phyloP scores from a whole-genome alignment of 1,140 invertebrate species.

The Trissolcus basalis region DNA sequence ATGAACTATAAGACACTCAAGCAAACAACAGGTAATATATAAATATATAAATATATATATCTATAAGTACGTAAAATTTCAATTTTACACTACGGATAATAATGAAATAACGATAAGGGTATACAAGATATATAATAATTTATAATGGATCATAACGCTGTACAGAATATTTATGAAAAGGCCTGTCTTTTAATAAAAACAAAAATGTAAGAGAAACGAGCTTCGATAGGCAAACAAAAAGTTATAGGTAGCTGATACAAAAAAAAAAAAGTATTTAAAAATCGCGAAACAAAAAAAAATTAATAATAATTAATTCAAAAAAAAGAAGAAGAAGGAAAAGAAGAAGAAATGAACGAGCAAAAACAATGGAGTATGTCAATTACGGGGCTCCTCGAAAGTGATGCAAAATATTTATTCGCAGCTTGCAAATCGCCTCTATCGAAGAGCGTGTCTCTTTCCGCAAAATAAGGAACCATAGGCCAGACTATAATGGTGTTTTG shows the following conservation, averaged over 20 bases:
- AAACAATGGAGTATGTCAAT: slow-evolving; percentile 58
- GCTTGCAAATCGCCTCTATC: slow-evolving; percentile 54
- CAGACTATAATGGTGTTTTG: slow-evolving; percentile 74
- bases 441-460: slow-evolving; percentile 61
- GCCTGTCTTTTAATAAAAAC: slow-evolving; percentile 68
- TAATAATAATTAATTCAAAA: too few species aligned
- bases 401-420: slow-evolving; percentile 59
- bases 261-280: slow-evolving; percentile 33
- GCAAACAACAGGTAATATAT: slow-evolving; percentile 65
- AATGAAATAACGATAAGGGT: slow-evolving; percentile 75
- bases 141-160: slow-evolving; percentile 75
- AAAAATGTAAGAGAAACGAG: slow-evolving; percentile 62
- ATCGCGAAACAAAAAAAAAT: slow-evolving; percentile 38
- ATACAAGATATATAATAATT: slow-evolving; percentile 75
- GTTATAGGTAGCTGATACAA: slow-evolving; percentile 51
- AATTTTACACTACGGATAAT: slow-evolving; percentile 78
- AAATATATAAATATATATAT: slow-evolving; percentile 61
- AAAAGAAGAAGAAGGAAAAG: too few species aligned
- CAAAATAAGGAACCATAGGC: slow-evolving; percentile 61
- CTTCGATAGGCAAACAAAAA: slow-evolving; percentile 52
- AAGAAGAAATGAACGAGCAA: slow-evolving; percentile 43
- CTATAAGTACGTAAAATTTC: slow-evolving; percentile 76
- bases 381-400: slow-evolving; percentile 55
- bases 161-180: slow-evolving; percentile 77
- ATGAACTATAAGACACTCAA: slow-evolving; percentile 65